Conservation (phyloP, 2,888 invertebrate genomes). For the Melanchra persicariae region DNA sequence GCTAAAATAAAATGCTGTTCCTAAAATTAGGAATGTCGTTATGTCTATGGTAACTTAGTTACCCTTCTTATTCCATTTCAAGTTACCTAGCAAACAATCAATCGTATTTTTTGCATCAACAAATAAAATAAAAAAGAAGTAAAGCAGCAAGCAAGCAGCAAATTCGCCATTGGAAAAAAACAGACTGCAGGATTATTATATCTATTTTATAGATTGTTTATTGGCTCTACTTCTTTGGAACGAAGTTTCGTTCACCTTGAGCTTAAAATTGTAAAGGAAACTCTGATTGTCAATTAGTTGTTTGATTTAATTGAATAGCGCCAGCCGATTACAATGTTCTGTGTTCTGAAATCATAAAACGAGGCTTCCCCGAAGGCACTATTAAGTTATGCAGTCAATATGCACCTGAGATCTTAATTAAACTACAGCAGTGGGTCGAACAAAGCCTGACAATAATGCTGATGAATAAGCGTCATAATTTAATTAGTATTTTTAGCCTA, state of each 20-base stretch:
- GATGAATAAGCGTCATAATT: too few species aligned
- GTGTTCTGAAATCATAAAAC: neutral
- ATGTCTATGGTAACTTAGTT: neutral
- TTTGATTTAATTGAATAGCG: constrained; percentile 7
- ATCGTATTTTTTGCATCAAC: neutral
- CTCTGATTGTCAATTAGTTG: constrained; percentile 2
- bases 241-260: neutral
- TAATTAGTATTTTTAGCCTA: too few species aligned
- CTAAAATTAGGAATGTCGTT: neutral
- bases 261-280: neutral
- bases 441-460: too few species aligned
- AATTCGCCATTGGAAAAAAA: constrained; percentile 22
- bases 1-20: neutral
- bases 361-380: neutral
- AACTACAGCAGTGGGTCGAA: neutral
- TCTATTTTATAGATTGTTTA: neutral
- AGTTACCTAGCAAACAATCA: neutral
- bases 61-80: neutral
- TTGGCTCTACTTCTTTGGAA: neutral
- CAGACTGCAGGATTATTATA: neutral
- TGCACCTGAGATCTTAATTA: constrained; percentile 2
- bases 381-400: neutral
- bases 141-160: neutral
- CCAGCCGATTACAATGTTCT: constrained; percentile 4
- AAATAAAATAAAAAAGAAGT: neutral